phyloP scores from a whole-genome alignment of 2,113 vertebrate species.

The Actinemys pallida region DNA sequence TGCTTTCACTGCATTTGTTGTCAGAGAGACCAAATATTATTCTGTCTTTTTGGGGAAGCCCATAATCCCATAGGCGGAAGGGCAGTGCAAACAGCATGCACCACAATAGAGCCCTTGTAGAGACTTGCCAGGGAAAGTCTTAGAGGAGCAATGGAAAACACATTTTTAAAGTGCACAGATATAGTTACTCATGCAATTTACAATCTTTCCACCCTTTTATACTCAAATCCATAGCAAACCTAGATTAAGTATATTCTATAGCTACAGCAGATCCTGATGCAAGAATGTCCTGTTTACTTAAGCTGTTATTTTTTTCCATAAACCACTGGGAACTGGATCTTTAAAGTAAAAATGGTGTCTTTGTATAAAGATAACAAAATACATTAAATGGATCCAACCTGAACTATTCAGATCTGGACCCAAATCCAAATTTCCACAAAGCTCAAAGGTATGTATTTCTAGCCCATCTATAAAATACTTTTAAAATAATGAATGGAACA shows the following conservation, averaged over 20 bases:
- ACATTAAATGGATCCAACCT: background rate
- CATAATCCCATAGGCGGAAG: background rate
- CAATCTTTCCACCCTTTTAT: background rate
- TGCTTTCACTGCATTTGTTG: constrained; percentile 23
- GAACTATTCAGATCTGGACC: background rate
- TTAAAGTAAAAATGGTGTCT: background rate
- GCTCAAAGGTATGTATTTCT: background rate
- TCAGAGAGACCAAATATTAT: constrained; percentile 55
- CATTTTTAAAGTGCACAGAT: background rate
- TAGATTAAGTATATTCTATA: background rate
- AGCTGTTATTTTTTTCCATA: background rate
- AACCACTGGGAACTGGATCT: background rate
- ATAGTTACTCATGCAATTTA: background rate
- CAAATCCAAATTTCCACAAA: background rate
- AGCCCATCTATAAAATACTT: background rate
- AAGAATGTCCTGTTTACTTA: background rate
- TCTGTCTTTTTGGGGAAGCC: background rate
- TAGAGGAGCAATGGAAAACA: background rate
- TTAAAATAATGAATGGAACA: background rate
- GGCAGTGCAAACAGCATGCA: background rate
- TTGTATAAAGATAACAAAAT: background rate
- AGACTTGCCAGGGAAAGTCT: background rate
- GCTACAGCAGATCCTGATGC: background rate
- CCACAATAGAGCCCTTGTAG: background rate
- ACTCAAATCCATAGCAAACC: background rate